Percentiles rank a stretch among this genome's conserved stretches.
phyloP scores from a whole-genome alignment of 2,888 invertebrate species.

The Drosophila anomalata region DNA sequence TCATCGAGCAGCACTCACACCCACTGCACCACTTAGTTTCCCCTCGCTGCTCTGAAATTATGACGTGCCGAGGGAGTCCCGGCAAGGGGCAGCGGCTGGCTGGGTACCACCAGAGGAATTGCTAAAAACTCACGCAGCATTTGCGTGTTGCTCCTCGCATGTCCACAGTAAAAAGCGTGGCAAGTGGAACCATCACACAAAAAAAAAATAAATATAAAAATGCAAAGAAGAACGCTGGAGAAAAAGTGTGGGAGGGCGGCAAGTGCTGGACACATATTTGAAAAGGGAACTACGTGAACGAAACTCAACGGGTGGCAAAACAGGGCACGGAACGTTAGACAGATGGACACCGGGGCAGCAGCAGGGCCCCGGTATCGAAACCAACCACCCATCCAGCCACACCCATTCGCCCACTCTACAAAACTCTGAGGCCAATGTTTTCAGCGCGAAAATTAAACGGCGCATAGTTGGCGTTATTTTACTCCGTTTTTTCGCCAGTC shows the following conservation, averaged over 20 bases:
- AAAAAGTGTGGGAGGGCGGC: slow-evolving; percentile 21
- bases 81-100: background rate
- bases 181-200: slow-evolving; percentile 32
- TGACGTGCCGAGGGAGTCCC: slow-evolving; percentile 57
- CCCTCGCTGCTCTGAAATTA: slow-evolving; percentile 61
- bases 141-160: slow-evolving; percentile 66
- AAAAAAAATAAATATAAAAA: slow-evolving; percentile 12
- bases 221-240: slow-evolving; percentile 16
- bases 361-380: slow-evolving; percentile 2
- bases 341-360: slow-evolving; percentile 29
- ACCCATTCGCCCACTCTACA: slow-evolving; percentile 5
- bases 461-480: slow-evolving; percentile 56
- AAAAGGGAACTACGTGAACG: slow-evolving; percentile 75
- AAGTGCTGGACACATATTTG: slow-evolving; percentile 77
- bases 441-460: slow-evolving; percentile 74
- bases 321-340: slow-evolving; percentile 52
- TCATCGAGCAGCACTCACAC: slow-evolving; percentile 8
- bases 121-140: slow-evolving; percentile 68
- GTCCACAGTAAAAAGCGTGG: slow-evolving; percentile 47
- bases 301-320: slow-evolving; percentile 57
- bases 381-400: slow-evolving; percentile 6
- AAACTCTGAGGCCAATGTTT: slow-evolving; percentile 33
- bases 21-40: slow-evolving; percentile 31
- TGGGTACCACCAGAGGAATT: slow-evolving; percentile 19
- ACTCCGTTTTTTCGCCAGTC: slow-evolving; percentile 20